A percentile compares a stretch with the other conserved stretches of the same genome.
These are phyloP conservation scores for Poecilobothrus nobilitatus DNA, from an alignment of 2,888 invertebrate genomes.

Conservation along the genomic window DNA sequence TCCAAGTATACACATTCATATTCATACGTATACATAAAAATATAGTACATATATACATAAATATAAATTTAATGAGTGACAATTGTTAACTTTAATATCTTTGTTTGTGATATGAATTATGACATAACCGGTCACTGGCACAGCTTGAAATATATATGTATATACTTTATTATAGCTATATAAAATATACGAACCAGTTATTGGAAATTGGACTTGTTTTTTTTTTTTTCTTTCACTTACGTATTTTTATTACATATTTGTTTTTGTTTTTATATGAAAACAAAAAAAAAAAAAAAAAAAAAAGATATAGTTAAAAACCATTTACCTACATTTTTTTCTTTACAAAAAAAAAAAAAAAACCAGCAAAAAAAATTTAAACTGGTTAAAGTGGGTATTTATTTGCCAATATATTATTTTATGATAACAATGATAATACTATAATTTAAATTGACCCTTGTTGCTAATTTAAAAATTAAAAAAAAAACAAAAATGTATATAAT, in stretches of 20 bases:
- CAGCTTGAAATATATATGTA: background rate
- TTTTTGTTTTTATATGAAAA: background rate
- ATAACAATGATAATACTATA: too few relatives aligned
- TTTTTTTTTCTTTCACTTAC: background rate
- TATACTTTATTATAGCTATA: too few relatives aligned
- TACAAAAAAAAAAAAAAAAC: background rate
- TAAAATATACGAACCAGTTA: background rate
- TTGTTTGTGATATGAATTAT: background rate
- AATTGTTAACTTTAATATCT: too few relatives aligned
- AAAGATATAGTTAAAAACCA: background rate
- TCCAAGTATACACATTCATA: too few relatives aligned
- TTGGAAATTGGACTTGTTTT: background rate
- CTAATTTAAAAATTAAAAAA: too few relatives aligned
- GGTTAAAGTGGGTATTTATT: background rate
- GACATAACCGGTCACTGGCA: constrained; percentile 1
- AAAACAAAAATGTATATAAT: too few relatives aligned
- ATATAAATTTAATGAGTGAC: too few relatives aligned
- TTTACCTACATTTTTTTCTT: background rate
- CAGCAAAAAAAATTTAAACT: background rate
- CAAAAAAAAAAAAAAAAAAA: background rate
- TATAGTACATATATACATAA: too few relatives aligned
- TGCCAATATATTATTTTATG: too few relatives aligned
- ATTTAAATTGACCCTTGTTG: too few relatives aligned
- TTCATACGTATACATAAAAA: too few relatives aligned
- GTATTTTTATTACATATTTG: background rate